These are phyloP conservation scores for Pogonocichla stellata DNA, from an alignment of 2,113 vertebrate genomes.

Conservation along the genomic window DNA sequence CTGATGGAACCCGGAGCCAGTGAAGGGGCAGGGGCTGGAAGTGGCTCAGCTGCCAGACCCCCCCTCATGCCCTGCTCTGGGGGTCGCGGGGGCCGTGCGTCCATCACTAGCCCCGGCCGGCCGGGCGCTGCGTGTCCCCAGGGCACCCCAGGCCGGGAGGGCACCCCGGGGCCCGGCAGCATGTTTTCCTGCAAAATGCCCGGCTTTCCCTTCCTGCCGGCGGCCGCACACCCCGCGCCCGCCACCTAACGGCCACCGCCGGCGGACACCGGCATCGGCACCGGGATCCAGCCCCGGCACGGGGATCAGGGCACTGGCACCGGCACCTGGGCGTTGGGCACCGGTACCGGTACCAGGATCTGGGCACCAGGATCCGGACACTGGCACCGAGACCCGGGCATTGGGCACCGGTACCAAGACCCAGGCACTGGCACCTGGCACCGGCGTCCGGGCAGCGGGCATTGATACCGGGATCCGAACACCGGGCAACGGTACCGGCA, in stretches of 20 bases:
- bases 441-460: too few relatives aligned
- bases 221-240: neutral
- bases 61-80: rapidly evolving
- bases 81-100: neutral
- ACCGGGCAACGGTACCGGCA: neutral
- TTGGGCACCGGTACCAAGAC: neutral
- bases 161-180: neutral
- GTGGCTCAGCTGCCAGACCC: neutral
- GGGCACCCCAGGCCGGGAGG: neutral
- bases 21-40: neutral
- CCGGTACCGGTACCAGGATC: neutral
- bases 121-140: neutral
- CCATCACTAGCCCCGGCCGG: neutral
- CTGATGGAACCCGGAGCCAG: neutral
- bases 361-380: neutral
- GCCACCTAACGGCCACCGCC: conserved; percentile 22
- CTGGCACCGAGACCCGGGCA: neutral
- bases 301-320: neutral
- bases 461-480: too few relatives aligned
- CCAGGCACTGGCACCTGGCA: too few relatives aligned
- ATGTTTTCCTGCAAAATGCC: neutral
- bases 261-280: neutral
- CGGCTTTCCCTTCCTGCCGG: neutral
- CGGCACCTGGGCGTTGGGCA: neutral
- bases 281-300: neutral